Evolutionary conservation across 2,888 invertebrate species (phyloP), one percentile per base, ranked within the genome.

Genomic region (Zygothrica quintamaculata): DNA sequence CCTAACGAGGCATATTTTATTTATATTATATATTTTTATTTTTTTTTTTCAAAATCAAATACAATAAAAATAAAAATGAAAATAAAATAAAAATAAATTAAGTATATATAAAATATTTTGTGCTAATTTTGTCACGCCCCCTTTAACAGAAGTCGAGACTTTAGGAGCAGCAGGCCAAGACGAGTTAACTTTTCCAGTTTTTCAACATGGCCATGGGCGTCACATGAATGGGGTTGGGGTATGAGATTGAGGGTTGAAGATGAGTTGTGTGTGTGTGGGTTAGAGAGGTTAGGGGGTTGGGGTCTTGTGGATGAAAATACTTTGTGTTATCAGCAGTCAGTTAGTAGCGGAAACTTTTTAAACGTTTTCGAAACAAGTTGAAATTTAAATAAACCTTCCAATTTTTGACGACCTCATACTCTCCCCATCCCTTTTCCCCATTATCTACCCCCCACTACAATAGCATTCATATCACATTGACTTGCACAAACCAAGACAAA

Each of bases 281-380:
- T 29, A 9, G 26, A n/a, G n/a, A n/a, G 26, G 26, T 2, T 5
- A 9, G 29, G 5, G 29, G 29, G 9, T 7, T 29, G 25, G 5
- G 39, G 16, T 26, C 36, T 22, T n/a, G 55, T 51, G 67, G 55
- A 33, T 40, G 44, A 13, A 9, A 43, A 71, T 77, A 68, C 75
- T 78, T 74, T 77, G 77, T 81, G 78, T 80, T 80, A 80, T 80
- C 80, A 78, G 80, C 85, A 80, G 80, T 84, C 80, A 84, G 80
- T 80, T 80, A 84, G 85, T 75, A 84, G 85, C 85, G 82, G 51
- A 81, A 80, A 80, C 80, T 80, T 80, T 80, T 80, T 80, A 80
- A 80, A 80, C 80, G 80, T 84, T 80, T 80, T 84, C 85, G 80
- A 80, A 80, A 80, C 85, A 80, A 80, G 85, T 84, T 84, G 64